Evolutionary conservation across 2,888 invertebrate genomes (phyloP), one percentile per base, ranked within the genome.

Genomic region (Gymnoscelis rufifasciata): DNA sequence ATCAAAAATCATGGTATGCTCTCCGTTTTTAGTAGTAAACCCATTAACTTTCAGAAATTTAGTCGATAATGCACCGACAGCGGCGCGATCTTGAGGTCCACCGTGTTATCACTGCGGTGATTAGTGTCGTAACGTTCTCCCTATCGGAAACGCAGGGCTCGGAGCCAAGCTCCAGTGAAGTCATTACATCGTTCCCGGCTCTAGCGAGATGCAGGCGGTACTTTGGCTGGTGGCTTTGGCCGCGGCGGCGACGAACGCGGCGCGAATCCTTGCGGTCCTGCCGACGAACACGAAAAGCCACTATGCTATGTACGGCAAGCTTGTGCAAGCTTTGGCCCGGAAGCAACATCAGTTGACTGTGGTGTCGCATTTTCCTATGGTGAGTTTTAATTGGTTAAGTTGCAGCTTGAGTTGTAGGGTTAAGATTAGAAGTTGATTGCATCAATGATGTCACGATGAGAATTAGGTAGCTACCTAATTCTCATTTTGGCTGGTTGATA

Each of bases 271-370:
- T 27, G 88, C 77, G 50, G 81, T 89, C 31, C 68, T 89, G 57
- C 89, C 89, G 13, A 88, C 89, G 35, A 84, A 89, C 71, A 88
- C 88, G 33, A 81, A 82, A 59, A 90, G 90, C 68, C 89, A 90
- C 67, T 79, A 84, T 54, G 88, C 88, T 44, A 89, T 89, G 82
- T 89, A 88, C 59, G 84, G 89, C 46, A 72, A 77, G 43, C 75
- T 90, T 11, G 63, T 89, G 13, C 77, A 82, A 14, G 88, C 82
- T 1, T 74, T 90, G 12, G 88, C 87, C 6, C 62, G 56, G 23
- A 71, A 69, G 40, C 71, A 84, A 23, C 86, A 89, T 43, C 76
- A 88, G 2, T 68, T 90, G 8, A 89, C 89, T 1, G 75, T 89
- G 38, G 68, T 89, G 48, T 77, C 86, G 19, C 89, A 89, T 60